A percentile compares a stretch with the other conserved stretches of the same genome.
Conservation (phyloP, 1,140 invertebrate species). For the Paraescarpia echinospica region DNA sequence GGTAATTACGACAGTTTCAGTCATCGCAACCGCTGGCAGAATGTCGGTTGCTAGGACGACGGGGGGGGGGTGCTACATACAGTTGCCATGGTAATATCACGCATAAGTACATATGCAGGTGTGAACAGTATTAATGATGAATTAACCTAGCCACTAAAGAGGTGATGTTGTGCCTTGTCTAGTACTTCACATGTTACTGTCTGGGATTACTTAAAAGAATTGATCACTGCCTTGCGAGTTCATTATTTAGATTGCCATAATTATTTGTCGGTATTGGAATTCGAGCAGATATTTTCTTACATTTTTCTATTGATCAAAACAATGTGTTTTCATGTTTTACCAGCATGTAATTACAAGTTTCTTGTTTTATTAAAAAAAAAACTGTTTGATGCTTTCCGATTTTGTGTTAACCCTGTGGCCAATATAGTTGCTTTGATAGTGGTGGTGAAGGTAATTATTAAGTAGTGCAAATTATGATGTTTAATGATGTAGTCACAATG, state of each 20-base stretch:
- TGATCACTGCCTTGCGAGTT: neutral
- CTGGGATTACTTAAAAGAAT: neutral
- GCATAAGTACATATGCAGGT: neutral
- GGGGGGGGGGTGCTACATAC: neutral
- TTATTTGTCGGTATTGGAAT: no score
- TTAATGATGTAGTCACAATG: neutral
- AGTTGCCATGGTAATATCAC: neutral
- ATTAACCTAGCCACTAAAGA: neutral
- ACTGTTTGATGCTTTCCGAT: neutral
- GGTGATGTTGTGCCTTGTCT: neutral
- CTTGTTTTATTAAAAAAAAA: neutral
- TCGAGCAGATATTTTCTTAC: no score
- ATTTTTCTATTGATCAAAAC: no score
- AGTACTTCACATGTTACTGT: neutral
- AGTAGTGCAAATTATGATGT: neutral
- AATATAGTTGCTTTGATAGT: neutral
- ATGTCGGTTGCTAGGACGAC: neutral
- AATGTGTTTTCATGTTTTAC: no score
- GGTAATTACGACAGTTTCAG: neutral
- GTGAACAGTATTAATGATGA: neutral
- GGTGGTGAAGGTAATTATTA: neutral
- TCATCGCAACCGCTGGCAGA: neutral
- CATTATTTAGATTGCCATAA: no score
- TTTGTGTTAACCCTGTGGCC: neutral
- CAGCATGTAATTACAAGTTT: no score